Conservation (phyloP, 2,888 invertebrate species). For the Hylaea fasciaria region DNA sequence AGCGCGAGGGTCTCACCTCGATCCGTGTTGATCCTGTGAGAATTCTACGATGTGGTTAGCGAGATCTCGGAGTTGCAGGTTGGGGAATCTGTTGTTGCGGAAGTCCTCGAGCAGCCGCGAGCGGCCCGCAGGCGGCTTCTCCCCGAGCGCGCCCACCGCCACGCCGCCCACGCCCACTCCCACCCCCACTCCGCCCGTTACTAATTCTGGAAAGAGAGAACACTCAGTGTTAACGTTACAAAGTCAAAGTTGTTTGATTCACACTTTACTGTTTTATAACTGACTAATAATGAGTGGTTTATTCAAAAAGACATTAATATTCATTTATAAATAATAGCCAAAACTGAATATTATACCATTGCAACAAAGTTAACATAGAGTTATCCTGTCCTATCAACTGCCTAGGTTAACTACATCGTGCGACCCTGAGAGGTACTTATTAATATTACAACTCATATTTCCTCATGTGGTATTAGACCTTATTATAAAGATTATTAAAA, state of each 20-base stretch:
- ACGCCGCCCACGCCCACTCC: constrained; percentile 58
- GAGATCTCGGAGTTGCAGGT: constrained; percentile 95
- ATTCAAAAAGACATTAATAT: not conserved
- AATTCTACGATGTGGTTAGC: constrained; percentile 99
- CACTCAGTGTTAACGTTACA: constrained; percentile 8
- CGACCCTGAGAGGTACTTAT: constrained; percentile 1
- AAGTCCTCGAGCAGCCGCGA: constrained; percentile 98
- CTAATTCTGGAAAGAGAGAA: constrained; percentile 64
- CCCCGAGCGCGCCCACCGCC: constrained; percentile 69
- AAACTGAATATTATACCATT: not conserved
- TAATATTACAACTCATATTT: constrained; percentile 3
- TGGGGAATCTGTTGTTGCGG: constrained; percentile 94
- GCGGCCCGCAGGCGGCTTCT: constrained; percentile 88
- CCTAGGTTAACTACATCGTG: constrained; percentile 1
- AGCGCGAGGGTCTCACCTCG: constrained; percentile 76
- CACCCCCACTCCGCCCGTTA: constrained; percentile 68
- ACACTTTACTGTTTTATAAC: too few relatives aligned
- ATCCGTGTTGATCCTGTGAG: constrained; percentile 99
- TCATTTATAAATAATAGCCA: not conserved
- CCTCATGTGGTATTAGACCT: constrained; percentile 9
- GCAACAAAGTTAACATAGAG: not conserved
- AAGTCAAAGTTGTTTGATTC: too few relatives aligned
- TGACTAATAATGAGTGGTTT: too few relatives aligned
- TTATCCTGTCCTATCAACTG: not conserved
- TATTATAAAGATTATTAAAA: constrained; percentile 1